These are phyloP conservation scores for Dorcus hopei DNA, from an alignment of 2,888 invertebrate genomes.

Conservation along the genomic window DNA sequence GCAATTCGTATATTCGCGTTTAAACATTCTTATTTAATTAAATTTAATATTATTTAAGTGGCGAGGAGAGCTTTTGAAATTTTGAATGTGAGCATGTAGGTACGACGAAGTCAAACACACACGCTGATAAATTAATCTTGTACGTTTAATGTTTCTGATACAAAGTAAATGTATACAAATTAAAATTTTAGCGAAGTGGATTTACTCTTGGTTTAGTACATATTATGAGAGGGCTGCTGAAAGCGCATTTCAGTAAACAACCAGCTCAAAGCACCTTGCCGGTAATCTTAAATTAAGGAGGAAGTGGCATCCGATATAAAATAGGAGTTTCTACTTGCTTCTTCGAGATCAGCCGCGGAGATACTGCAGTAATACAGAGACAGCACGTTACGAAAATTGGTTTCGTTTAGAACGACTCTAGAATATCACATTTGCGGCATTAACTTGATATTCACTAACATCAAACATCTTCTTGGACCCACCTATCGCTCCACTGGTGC, in stretches of 20 bases:
- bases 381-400: slow-evolving; percentile 31
- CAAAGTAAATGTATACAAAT: neutral
- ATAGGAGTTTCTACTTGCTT: slow-evolving; percentile 15
- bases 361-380: slow-evolving; percentile 23
- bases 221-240: slow-evolving; percentile 16
- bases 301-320: slow-evolving; percentile 27
- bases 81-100: too few relatives aligned
- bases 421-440: slow-evolving; percentile 24
- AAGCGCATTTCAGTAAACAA: slow-evolving; percentile 22
- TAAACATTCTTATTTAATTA: too few relatives aligned
- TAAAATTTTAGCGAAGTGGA: neutral
- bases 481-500: neutral
- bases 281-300: slow-evolving; percentile 27
- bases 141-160: neutral
- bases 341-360: slow-evolving; percentile 20
- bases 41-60: too few relatives aligned
- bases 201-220: slow-evolving; percentile 4
- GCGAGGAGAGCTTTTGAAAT: too few relatives aligned
- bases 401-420: slow-evolving; percentile 30
- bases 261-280: slow-evolving; percentile 14
- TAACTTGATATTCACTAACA: slow-evolving; percentile 16
- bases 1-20: too few relatives aligned
- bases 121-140: neutral
- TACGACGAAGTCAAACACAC: too few relatives aligned
- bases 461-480: neutral